These are phyloP conservation scores for Cephonodes hylas DNA, from an alignment of 2,888 invertebrate genomes.

Conservation along the genomic window DNA sequence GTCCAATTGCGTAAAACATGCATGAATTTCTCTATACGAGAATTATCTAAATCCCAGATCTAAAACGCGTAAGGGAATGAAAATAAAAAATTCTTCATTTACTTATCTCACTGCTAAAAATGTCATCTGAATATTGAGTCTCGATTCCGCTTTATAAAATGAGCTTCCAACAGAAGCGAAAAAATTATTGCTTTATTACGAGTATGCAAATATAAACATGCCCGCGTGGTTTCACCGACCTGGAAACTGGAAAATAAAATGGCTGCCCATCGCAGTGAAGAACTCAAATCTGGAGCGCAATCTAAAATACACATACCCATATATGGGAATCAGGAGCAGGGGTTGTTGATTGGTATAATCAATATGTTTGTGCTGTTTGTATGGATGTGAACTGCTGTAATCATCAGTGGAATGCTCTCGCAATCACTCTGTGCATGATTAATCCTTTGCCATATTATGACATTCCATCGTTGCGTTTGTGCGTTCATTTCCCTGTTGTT, in stretches of 20 bases:
- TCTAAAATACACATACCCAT: conserved; percentile 36
- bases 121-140: conserved; percentile 10
- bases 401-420: background rate
- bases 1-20: too few species aligned
- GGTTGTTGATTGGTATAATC: background rate
- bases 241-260: conserved; percentile 52
- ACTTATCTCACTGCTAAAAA: conserved; percentile 6
- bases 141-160: conserved; percentile 30
- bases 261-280: conserved; percentile 45
- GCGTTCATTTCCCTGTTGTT: too few species aligned
- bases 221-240: conserved; percentile 48
- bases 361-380: background rate
- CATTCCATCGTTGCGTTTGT: background rate
- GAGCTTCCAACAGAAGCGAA: conserved; percentile 34
- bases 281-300: conserved; percentile 59
- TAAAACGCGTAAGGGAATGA: background rate
- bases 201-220: conserved; percentile 52
- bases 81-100: background rate
- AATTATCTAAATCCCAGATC: background rate
- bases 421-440: background rate
- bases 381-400: background rate
- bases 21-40: too few species aligned
- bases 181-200: conserved; percentile 56
- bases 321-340: background rate
- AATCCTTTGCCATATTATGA: background rate